Conservation (phyloP, 2,888 invertebrate genomes). For the Biston betularia region DNA sequence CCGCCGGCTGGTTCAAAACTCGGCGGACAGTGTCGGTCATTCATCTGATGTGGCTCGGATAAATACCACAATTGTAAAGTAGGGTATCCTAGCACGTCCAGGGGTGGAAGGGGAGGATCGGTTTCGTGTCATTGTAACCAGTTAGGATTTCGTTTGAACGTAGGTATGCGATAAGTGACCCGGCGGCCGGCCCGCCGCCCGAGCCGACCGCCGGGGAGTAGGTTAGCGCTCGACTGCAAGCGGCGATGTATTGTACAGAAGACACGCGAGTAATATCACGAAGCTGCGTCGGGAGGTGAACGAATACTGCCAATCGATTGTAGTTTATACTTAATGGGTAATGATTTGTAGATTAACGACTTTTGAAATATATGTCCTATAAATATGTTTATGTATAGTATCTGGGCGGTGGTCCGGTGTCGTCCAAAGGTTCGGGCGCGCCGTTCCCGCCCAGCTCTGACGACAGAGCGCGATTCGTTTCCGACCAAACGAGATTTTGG, state of each 20-base stretch:
- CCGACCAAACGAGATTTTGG: conserved; percentile 46
- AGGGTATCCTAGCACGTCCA: conserved; percentile 45
- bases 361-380: conserved; percentile 80
- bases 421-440: conserved; percentile 54
- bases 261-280: conserved; percentile 68
- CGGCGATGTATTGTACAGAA: conserved; percentile 24
- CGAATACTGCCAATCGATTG: conserved; percentile 84
- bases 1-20: conserved; percentile 30
- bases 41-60: conserved; percentile 40
- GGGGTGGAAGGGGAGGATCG: conserved; percentile 35
- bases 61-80: conserved; percentile 37
- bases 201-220: neutral
- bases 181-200: neutral
- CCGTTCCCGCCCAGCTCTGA: conserved; percentile 43
- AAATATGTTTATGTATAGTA: conserved; percentile 81
- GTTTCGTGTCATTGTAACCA: conserved; percentile 44
- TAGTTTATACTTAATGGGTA: conserved; percentile 79
- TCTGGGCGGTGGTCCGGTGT: conserved; percentile 65
- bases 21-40: conserved; percentile 29
- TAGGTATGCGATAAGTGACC: conserved; percentile 47
- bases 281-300: conserved; percentile 64
- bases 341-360: conserved; percentile 80
- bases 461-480: conserved; percentile 41
- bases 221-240: conserved; percentile 27
- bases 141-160: conserved; percentile 39